Conservation (phyloP, 2,113 vertebrate genomes). For the Octodon degus region DNA sequence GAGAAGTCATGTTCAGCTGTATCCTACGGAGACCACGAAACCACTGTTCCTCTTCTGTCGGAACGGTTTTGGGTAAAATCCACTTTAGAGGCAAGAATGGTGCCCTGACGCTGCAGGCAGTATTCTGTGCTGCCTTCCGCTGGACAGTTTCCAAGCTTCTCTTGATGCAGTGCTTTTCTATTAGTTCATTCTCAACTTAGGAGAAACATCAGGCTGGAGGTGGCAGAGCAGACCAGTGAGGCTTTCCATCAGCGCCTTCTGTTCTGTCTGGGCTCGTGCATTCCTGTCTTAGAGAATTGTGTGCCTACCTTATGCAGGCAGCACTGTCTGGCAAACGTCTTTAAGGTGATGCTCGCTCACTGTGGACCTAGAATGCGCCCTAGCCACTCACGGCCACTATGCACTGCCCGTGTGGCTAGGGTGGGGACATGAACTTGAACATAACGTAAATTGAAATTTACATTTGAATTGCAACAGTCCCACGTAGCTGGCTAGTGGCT, state of each 20-base stretch:
- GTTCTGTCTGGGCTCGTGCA: neutral
- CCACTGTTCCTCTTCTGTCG: neutral
- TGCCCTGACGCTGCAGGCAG: neutral
- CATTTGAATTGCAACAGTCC: conserved; percentile 30
- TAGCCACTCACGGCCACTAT: neutral
- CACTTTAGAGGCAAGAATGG: conserved; percentile 26
- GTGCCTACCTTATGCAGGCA: neutral
- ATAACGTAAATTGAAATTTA: conserved; percentile 21
- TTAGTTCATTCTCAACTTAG: neutral
- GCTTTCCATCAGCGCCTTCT: neutral
- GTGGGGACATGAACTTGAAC: conserved; percentile 4
- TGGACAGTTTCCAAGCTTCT: neutral
- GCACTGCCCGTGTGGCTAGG: neutral
- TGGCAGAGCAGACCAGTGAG: neutral
- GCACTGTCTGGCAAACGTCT: neutral
- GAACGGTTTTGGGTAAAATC: neutral
- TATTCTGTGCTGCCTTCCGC: neutral
- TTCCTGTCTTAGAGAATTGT: neutral
- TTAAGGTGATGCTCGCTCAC: neutral
- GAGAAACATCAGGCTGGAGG: neutral
- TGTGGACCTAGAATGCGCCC: neutral
- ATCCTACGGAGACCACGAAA: conserved; percentile 18
- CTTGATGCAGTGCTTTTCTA: conserved; percentile 25
- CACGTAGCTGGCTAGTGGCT: neutral
- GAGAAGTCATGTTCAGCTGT: neutral